Conservation (phyloP, 2,113 vertebrate genomes). For the Dendropsophus ebraccatus region DNA sequence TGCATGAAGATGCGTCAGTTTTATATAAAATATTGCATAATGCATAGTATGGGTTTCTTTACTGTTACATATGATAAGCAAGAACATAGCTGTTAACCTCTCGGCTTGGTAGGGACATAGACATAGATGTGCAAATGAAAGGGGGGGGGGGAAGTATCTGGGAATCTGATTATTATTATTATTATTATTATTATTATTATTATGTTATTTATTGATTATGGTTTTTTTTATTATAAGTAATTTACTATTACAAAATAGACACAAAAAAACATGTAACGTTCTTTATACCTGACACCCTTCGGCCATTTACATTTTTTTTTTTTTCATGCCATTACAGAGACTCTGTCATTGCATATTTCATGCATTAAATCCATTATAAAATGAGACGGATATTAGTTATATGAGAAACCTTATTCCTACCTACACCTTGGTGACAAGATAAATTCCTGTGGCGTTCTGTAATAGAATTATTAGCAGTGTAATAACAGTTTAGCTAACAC, state of each 20-base stretch:
- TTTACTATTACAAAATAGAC: neutral
- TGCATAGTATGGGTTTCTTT: no score
- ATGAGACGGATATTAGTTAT: slow-evolving; percentile 38
- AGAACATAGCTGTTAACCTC: no score
- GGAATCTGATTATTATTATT: no score
- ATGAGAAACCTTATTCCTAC: slow-evolving; percentile 24
- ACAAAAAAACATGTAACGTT: neutral
- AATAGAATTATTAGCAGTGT: slow-evolving; percentile 46
- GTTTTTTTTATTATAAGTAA: neutral
- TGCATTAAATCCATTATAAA: slow-evolving; percentile 44
- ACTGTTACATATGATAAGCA: no score
- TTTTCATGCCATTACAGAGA: neutral
- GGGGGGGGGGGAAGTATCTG: no score
- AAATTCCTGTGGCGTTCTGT: slow-evolving; percentile 45
- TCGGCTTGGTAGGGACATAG: no score
- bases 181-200: no score
- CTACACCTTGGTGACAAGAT: slow-evolving; percentile 42
- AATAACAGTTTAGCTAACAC: slow-evolving; percentile 45
- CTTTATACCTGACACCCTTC: neutral
- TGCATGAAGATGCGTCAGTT: no score
- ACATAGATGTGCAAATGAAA: no score
- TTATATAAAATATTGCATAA: no score
- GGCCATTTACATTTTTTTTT: neutral
- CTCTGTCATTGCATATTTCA: slow-evolving; percentile 33
- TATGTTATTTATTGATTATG: no score